Conservation (phyloP, 2,113 vertebrate genomes). For the Macquaria australasica region DNA sequence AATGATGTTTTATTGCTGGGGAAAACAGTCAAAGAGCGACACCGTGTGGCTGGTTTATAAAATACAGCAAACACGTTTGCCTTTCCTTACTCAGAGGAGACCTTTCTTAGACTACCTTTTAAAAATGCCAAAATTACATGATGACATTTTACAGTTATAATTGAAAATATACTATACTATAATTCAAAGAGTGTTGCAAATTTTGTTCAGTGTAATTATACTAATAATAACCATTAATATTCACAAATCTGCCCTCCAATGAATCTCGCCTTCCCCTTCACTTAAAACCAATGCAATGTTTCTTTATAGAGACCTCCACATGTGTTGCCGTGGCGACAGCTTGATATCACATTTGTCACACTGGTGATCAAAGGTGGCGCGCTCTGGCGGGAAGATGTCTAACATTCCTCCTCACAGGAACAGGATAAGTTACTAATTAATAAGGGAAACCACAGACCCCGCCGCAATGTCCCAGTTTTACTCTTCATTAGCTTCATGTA, state of each 20-base stretch:
- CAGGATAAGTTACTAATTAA: slow-evolving; percentile 89
- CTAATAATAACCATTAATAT: neutral
- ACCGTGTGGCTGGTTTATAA: slow-evolving; percentile 82
- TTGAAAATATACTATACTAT: no score
- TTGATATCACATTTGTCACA: slow-evolving; percentile 88
- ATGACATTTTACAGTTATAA: slow-evolving; percentile 16
- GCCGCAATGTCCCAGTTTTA: slow-evolving; percentile 51
- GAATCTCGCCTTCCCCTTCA: neutral
- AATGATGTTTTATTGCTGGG: neutral
- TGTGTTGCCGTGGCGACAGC: slow-evolving; percentile 89
- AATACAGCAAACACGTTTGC: neutral
- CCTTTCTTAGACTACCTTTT: neutral
- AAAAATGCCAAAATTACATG: slow-evolving; percentile 68
- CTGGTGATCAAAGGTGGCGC: slow-evolving; percentile 87
- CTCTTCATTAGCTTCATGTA: slow-evolving; percentile 30
- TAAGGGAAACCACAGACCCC: slow-evolving; percentile 76
- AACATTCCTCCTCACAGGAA: slow-evolving; percentile 84
- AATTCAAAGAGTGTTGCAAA: neutral
- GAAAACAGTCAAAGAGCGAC: slow-evolving; percentile 85
- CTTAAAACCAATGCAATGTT: slow-evolving; percentile 34
- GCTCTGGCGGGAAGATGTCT: slow-evolving; percentile 58
- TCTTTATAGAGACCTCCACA: slow-evolving; percentile 79
- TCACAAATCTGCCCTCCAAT: neutral
- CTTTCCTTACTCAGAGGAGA: neutral
- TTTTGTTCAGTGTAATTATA: neutral